Base-by-base conservation (phyloP, 2,797 vertebrate species). In the Apodemus agrarius region DNA sequence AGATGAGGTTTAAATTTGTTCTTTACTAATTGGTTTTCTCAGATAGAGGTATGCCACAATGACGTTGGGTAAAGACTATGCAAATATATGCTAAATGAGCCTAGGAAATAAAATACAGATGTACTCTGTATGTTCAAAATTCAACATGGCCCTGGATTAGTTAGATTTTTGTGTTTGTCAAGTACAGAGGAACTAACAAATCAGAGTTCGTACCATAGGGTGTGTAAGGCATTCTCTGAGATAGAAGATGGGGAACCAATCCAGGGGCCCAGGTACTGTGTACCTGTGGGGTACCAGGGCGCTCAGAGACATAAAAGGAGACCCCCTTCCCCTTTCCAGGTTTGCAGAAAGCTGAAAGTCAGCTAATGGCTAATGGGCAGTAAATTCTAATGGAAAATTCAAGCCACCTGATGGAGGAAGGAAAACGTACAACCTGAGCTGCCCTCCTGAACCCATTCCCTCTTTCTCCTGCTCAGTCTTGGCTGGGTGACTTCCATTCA, bases 1-100 rank as follows among this genome's bases (percentile, higher is more conserved):
- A 31, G 46, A 75, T 91, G 82, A 63, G 31, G 17, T 43, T 94
- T 83, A 91, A 89, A 79, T 90, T 59, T 89, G 69, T 89, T 96
- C 83, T 93, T 97, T 83, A 89, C 72, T 96, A 83, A 91, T 94
- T 95, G 67, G 0, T 94, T 97, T 97, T 94, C 89, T 95, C 89
- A 89, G 61, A 46, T 79, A 85, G 43, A 94, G 63, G 34, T 80
- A 72, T 72, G 61, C 43, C 61, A 95, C 69, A 49, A 16, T 87
- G 57, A 78, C 57, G 85, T 17, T 83, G 82, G 69, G 43, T 69
- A 94, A 91, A 29, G 11, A 59, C 22, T 94, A 89, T 86, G 85
- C 54, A 96, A 83, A 96, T 83, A 75, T 16, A 80, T 94, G 86
- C 79, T 97, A 94, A 94, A 76, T 46, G 75, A 96, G 76, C 4